Percentiles rank a stretch among this genome's conserved stretches.
These are phyloP conservation scores for Sparidentex hasta DNA, from an alignment of 2,797 vertebrate genomes.

Conservation along the genomic window DNA sequence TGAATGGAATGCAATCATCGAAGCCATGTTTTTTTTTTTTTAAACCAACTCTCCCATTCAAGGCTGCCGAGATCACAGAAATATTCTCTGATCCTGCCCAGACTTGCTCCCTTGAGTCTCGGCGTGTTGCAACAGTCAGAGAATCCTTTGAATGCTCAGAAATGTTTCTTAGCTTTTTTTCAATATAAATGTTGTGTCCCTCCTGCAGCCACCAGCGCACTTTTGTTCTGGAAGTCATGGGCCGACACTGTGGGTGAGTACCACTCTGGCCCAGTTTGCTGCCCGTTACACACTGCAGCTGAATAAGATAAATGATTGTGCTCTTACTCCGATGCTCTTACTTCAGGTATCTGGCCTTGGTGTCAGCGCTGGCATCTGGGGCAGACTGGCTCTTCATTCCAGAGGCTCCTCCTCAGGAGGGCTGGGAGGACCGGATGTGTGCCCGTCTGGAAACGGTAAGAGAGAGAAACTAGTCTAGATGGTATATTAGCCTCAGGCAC, in stretches of 20 bases:
- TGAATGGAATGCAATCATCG: conserved; percentile 8
- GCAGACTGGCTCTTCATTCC: conserved; percentile 99
- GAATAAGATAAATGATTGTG: neutral
- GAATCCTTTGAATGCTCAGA: neutral
- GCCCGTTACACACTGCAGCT: neutral
- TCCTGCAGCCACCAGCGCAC: conserved; percentile 93
- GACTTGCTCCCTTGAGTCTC: conserved; percentile 42
- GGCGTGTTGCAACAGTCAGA: neutral
- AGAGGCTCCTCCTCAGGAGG: conserved; percentile 91
- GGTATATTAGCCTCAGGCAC: neutral
- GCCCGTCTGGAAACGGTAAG: conserved; percentile 90
- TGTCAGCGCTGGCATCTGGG: conserved; percentile 93
- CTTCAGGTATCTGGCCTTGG: conserved; percentile 93
- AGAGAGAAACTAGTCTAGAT: neutral
- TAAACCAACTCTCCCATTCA: neutral
- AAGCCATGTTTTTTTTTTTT: neutral
- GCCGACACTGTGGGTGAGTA: conserved; percentile 95
- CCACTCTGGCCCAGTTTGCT: neutral
- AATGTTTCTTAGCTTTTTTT: neutral
- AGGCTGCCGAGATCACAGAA: neutral
- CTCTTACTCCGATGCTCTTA: neutral
- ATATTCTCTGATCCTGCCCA: conserved; percentile 18
- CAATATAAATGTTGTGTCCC: neutral
- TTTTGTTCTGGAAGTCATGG: conserved; percentile 97
- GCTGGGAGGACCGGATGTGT: conserved; percentile 96